Base-by-base conservation (phyloP, 2,797 vertebrate genomes). In the Hozukius guyotensis region DNA sequence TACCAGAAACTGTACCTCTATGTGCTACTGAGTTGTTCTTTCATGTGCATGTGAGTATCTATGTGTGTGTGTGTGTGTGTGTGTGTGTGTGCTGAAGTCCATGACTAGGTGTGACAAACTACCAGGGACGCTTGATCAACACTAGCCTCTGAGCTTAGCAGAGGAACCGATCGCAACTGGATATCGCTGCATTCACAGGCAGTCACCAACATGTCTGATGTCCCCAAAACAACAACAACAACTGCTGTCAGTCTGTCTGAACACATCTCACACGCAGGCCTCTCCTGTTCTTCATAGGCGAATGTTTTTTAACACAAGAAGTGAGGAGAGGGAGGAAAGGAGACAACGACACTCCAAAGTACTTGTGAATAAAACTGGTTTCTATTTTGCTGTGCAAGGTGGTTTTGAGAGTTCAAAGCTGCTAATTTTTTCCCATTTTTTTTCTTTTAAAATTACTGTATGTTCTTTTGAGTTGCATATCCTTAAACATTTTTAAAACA, bases 241-340 rank as follows among this genome's bases (percentile, higher is more conserved):
- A 73, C 49, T 25, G n/a, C 76, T 75, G 61, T 81, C 72, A 68
- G 57, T 69, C 31, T 31, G 53, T 53, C 34, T 70, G 56, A 70
- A 59, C 55, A 78, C 62, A 56, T 63, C 31, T 71, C 46, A 73
- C n/a, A 63, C 6, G 66, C 80, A 66, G 27, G 24, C 20, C 8
- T 42, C 52, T 63, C 16, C 27, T 66, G 13, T 57, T 65, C 55
- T 25, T 83, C 67, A 52, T 2, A 38, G 66, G 34, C n/a, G 0
- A 46, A 42, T 32, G 68, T 56, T 68, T 71, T 56, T 56, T 29
- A 82, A 59, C 4, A 29, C 11, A 14, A 42, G 6, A 34, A 10
- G 8, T 61, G 29, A 60, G 42, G 61, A 32, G 25, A 24, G 29
- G 8, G 6, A 36, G 31, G 25, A 59, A 20, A 12, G 10, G 56